Percentiles rank a stretch among this genome's conserved stretches.
phyloP scores from a whole-genome alignment of 2,888 invertebrate genomes.

The Xanthia togata region DNA sequence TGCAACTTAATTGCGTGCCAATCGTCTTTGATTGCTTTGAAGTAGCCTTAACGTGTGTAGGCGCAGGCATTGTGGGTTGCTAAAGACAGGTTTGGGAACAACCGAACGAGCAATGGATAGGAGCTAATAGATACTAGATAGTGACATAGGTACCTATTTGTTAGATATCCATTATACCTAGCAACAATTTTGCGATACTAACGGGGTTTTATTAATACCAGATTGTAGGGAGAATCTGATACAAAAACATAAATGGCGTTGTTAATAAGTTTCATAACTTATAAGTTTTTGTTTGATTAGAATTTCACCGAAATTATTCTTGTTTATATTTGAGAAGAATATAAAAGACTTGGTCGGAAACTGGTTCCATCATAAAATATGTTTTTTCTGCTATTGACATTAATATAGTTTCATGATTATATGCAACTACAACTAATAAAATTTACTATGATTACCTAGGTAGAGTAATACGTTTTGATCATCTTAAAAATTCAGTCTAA shows the following conservation, averaged over 20 bases:
- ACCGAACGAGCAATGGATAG: slow-evolving; percentile 21
- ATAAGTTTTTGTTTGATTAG: background rate
- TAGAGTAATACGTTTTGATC: background rate
- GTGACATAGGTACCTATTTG: background rate
- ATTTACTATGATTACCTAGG: too few species aligned
- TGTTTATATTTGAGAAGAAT: background rate
- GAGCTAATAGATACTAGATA: background rate
- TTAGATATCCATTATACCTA: background rate
- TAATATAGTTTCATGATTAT: too few species aligned
- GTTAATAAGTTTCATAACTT: background rate
- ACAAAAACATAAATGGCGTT: background rate
- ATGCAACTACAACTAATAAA: background rate
- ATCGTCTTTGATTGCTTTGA: slow-evolving; percentile 54
- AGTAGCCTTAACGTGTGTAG: slow-evolving; percentile 33
- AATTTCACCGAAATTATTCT: background rate
- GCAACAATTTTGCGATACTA: background rate
- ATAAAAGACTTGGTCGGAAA: background rate
- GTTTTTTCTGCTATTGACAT: background rate
- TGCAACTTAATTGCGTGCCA: slow-evolving; percentile 53
- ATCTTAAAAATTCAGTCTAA: background rate
- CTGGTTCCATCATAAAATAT: background rate
- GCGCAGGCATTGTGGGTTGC: slow-evolving; percentile 18
- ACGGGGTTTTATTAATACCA: too few species aligned
- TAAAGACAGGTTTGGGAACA: slow-evolving; percentile 43
- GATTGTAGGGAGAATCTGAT: too few species aligned